Evolutionary conservation across 2,113 vertebrate genomes (phyloP).

Genomic region (Ochotona princeps): DNA sequence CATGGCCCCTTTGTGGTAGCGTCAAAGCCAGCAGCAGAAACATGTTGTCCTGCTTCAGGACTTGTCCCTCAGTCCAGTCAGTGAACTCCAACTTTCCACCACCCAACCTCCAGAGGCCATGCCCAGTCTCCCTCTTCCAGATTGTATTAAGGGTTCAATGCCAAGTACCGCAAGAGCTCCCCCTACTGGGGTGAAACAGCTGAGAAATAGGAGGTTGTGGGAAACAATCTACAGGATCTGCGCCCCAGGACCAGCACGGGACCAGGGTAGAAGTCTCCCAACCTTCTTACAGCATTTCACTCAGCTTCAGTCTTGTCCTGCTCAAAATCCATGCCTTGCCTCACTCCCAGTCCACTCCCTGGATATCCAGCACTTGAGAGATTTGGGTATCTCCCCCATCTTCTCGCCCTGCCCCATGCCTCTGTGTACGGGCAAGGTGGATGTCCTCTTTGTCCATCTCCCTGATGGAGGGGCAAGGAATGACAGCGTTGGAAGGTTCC

Average conservation of each 20-base stretch:
- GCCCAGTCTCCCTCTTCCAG: neutral
- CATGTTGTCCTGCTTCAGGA: accelerated
- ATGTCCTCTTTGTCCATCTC: neutral
- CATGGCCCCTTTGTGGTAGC: neutral
- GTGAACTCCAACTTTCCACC: neutral
- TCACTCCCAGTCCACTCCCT: neutral
- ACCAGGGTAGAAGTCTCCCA: neutral
- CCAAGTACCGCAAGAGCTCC: neutral
- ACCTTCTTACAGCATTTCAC: neutral
- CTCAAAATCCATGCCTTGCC: neutral
- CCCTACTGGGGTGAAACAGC: neutral
- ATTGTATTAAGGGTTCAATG: neutral
- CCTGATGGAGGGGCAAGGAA: neutral
- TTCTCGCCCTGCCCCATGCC: neutral
- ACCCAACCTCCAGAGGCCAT: neutral
- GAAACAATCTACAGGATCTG: neutral
- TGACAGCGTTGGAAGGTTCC: neutral
- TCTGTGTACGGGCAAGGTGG: neutral
- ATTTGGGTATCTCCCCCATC: neutral
- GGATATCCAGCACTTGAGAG: neutral
- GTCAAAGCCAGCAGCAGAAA: neutral
- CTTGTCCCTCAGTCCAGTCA: neutral
- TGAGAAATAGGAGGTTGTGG: neutral
- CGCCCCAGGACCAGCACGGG: neutral
- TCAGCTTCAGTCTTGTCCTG: neutral